Percentiles rank a stretch among this genome's conserved stretches.
phyloP scores from a whole-genome alignment of 2,888 invertebrate species.

The Caenorhabditis virilis region DNA sequence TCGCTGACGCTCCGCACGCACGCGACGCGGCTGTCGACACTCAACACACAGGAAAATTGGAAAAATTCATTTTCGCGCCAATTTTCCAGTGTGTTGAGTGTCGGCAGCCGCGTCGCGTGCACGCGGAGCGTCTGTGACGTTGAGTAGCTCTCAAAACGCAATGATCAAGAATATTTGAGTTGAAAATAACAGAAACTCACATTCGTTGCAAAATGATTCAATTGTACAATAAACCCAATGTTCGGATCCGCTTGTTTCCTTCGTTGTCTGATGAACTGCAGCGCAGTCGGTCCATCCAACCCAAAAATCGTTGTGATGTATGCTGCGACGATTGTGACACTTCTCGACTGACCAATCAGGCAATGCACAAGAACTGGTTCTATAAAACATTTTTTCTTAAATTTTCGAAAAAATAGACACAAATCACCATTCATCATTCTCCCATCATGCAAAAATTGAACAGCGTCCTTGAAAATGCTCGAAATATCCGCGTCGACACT shows the following conservation, averaged over 20 bases:
- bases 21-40: too few species aligned
- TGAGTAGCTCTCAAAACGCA: too few species aligned
- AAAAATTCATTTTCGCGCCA: too few species aligned
- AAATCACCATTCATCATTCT: conserved; percentile 7
- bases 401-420: not conserved
- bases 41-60: too few species aligned
- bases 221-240: conserved; percentile 62
- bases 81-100: too few species aligned
- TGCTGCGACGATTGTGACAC: conserved; percentile 55
- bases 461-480: conserved; percentile 14
- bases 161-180: too few species aligned
- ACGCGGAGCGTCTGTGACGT: too few species aligned
- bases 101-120: too few species aligned
- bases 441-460: conserved; percentile 20
- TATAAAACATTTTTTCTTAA: conserved; percentile 9
- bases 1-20: too few species aligned
- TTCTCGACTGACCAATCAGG: conserved; percentile 59
- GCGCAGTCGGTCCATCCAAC: conserved; percentile 47
- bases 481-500: conserved; percentile 15
- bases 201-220: conserved; percentile 48
- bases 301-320: conserved; percentile 47
- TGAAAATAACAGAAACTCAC: too few species aligned
- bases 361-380: conserved; percentile 64
- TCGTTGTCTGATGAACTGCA: conserved; percentile 44
- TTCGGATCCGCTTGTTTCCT: conserved; percentile 56